These are phyloP conservation scores for Hydra vulgaris DNA, from an alignment of 30 jellyfish, hydroid and myxozoan genomes.

Conservation along the genomic window DNA sequence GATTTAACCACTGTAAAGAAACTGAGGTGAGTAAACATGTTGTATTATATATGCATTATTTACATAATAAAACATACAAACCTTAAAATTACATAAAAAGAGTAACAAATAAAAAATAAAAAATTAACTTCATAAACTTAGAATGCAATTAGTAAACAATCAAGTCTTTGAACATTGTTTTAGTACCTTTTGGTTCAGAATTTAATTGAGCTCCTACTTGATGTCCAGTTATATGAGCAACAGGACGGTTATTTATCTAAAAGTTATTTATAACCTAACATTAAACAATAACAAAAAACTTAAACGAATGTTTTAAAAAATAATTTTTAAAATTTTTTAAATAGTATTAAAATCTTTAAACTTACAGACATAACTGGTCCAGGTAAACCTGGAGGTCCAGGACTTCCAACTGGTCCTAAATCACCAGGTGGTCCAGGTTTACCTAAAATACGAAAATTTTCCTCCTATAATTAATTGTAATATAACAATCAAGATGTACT, in stretches of 20 bases:
- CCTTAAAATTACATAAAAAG: no score
- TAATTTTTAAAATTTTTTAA: no score
- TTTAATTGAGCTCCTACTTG: slow-evolving; percentile 1
- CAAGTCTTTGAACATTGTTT: background rate
- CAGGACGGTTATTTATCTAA: slow-evolving; percentile 23
- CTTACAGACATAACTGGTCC: slow-evolving; percentile 8
- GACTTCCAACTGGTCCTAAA: slow-evolving; percentile 23
- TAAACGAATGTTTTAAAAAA: background rate
- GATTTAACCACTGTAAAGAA: no score
- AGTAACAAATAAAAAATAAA: no score
- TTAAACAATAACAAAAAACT: background rate
- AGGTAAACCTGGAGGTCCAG: slow-evolving; percentile 31
- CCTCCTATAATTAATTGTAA: background rate
- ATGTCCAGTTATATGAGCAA: slow-evolving; percentile 21
- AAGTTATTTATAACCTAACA: background rate
- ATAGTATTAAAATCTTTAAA: background rate
- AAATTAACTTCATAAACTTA: background rate
- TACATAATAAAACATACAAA: no score
- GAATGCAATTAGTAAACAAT: background rate
- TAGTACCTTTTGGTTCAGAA: slow-evolving; percentile 13
- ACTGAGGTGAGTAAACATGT: no score
- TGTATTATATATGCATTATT: no score
- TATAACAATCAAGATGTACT: background rate
- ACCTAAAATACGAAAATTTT: slow-evolving; percentile 23
- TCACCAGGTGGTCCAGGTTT: slow-evolving; percentile 44